phyloP scores from a whole-genome alignment of 1,140 invertebrate species.

The Pseudomyrmex sp. region DNA sequence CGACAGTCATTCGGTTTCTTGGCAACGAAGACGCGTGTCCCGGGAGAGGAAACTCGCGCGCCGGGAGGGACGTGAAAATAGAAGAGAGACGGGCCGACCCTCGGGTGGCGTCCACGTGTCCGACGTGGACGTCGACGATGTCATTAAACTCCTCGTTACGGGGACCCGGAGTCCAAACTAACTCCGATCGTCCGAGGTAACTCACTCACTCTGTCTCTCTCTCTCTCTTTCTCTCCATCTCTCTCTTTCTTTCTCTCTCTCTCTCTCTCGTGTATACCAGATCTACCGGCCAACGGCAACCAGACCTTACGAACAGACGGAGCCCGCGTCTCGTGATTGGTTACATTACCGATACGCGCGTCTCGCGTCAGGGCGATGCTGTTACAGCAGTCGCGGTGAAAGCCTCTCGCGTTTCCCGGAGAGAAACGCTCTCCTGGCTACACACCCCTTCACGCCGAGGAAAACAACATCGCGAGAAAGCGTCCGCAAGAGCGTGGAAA shows the following conservation, averaged over 20 bases:
- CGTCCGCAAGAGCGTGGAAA: conserved; percentile 20
- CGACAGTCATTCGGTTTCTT: conserved; percentile 11
- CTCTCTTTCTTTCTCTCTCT: neutral
- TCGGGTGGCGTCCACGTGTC: conserved; percentile 71
- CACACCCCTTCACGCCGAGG: conserved; percentile 64
- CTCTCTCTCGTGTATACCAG: conserved; percentile 35
- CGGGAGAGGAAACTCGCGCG: conserved; percentile 46
- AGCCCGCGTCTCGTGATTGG: conserved; percentile 75
- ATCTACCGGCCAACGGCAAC: conserved; percentile 62
- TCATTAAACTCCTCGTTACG: conserved; percentile 82
- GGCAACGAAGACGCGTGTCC: conserved; percentile 15
- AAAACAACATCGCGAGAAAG: conserved; percentile 72
- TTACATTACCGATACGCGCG: conserved; percentile 82
- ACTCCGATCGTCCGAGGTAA: conserved; percentile 65
- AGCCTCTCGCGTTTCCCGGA: conserved; percentile 39
- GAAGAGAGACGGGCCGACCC: conserved; percentile 55
- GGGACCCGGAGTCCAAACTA: conserved; percentile 69
- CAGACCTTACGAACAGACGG: conserved; percentile 69
- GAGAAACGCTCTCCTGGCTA: conserved; percentile 21
- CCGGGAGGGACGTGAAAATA: conserved; percentile 65
- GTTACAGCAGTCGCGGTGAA: conserved; percentile 80
- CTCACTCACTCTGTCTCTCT: neutral
- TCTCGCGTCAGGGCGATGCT: conserved; percentile 78
- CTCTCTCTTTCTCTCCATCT: too few relatives aligned
- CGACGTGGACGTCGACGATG: conserved; percentile 78